Conservation (phyloP, 2,113 vertebrate genomes). For the Ornithorhynchus anatinus region DNA sequence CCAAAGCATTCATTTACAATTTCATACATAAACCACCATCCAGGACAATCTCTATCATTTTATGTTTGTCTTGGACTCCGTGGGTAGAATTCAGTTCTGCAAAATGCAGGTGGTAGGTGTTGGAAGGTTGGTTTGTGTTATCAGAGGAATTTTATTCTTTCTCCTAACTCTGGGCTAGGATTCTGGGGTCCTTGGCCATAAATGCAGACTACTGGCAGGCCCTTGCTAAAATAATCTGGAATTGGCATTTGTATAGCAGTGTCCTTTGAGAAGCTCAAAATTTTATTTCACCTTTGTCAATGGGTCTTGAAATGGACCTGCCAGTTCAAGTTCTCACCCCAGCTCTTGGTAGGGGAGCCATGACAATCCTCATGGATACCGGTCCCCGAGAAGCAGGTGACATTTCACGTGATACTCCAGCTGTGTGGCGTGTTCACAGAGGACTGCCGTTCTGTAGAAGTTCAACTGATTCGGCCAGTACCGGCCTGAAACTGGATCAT, state of each 20-base stretch:
- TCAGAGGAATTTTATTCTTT: neutral
- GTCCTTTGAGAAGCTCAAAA: neutral
- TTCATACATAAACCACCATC: constrained; percentile 15
- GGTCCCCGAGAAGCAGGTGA: too few species aligned
- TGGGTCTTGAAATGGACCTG: too few species aligned
- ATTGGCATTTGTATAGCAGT: neutral
- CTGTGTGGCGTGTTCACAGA: too few species aligned
- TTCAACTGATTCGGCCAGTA: too few species aligned
- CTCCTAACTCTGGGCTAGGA: constrained; percentile 2
- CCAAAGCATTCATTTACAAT: constrained; percentile 14
- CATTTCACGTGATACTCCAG: too few species aligned
- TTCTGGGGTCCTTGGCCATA: neutral
- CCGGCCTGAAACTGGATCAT: too few species aligned
- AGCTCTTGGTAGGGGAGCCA: too few species aligned
- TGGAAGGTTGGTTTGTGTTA: neutral
- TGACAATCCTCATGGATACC: too few species aligned
- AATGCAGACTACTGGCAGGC: neutral
- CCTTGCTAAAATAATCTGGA: neutral
- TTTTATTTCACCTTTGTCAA: too few species aligned
- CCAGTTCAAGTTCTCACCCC: too few species aligned
- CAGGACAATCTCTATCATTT: neutral
- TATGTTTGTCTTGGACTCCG: neutral
- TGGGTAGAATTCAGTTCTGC: neutral
- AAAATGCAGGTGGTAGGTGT: neutral
- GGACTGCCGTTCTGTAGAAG: too few species aligned